These are phyloP conservation scores for Stegophylla sp. DNA, from an alignment of 2,888 invertebrate genomes.

Conservation along the genomic window DNA sequence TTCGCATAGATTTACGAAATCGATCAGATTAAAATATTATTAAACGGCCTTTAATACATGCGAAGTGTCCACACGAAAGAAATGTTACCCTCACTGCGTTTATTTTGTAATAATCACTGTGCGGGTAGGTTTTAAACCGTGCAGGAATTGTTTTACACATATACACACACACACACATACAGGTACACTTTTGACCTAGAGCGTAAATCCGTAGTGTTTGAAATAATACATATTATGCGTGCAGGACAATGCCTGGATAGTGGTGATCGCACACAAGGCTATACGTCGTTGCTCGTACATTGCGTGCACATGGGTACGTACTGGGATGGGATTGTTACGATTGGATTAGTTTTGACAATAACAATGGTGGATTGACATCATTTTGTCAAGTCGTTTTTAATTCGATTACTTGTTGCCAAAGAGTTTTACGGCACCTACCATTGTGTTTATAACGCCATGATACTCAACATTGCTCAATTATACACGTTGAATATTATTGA, in stretches of 20 bases:
- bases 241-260: constrained; percentile 7
- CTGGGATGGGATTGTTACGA: constrained; percentile 42
- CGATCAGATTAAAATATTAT: neutral
- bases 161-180: neutral
- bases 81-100: neutral
- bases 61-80: neutral
- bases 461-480: too few relatives aligned
- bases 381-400: constrained; percentile 11
- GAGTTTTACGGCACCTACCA: neutral
- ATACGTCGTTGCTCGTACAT: too few relatives aligned
- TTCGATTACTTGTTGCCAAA: neutral
- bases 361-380: constrained; percentile 23
- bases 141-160: constrained; percentile 24
- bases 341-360: constrained; percentile 42
- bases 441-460: too few relatives aligned
- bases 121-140: neutral
- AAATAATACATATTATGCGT: constrained; percentile 6
- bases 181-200: constrained; percentile 11
- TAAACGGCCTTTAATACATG: neutral
- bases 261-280: constrained; percentile 4
- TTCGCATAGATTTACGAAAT: constrained; percentile 15
- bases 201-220: constrained; percentile 2
- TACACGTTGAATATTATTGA: too few relatives aligned
- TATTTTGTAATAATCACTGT: neutral
- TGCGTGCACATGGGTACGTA: neutral